Percentiles rank a stretch among this genome's conserved stretches.
Evolutionary conservation across 2,888 invertebrate species (phyloP).

Genomic region (Alitta virens): DNA sequence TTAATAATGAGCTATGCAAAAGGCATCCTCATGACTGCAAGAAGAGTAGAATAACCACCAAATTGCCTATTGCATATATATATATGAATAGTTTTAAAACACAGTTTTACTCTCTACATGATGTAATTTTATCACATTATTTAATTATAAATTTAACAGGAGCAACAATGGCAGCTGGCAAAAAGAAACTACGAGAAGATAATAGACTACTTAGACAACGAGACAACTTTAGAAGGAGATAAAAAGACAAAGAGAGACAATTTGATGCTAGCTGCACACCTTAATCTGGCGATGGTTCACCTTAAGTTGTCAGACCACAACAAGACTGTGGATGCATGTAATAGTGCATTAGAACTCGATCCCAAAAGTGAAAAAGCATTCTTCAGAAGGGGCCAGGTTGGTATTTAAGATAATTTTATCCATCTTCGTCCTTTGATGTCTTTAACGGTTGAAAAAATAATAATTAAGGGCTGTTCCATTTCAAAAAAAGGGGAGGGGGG

Average conservation of each 20-base stretch:
- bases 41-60: no score
- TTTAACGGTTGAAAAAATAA: no score
- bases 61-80: no score
- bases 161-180: slow-evolving; percentile 74
- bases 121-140: no score
- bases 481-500: no score
- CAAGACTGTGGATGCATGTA: slow-evolving; percentile 73
- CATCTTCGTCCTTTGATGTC: no score
- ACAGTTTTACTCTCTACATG: no score
- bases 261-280: slow-evolving; percentile 69
- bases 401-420: no score
- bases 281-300: slow-evolving; percentile 81
- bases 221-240: slow-evolving; percentile 59
- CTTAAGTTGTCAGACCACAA: slow-evolving; percentile 72
- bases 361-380: slow-evolving; percentile 81
- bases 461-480: no score
- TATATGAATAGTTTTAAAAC: no score
- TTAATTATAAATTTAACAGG: slow-evolving; percentile 31
- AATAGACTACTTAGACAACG: slow-evolving; percentile 65
- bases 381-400: slow-evolving; percentile 78
- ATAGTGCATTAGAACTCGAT: slow-evolving; percentile 74
- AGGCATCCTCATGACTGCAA: no score
- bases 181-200: slow-evolving; percentile 84
- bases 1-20: no score
- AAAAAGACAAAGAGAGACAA: slow-evolving; percentile 59